Conservation (phyloP, 2,797 vertebrate genomes). For the Pangasius larnaudii region DNA sequence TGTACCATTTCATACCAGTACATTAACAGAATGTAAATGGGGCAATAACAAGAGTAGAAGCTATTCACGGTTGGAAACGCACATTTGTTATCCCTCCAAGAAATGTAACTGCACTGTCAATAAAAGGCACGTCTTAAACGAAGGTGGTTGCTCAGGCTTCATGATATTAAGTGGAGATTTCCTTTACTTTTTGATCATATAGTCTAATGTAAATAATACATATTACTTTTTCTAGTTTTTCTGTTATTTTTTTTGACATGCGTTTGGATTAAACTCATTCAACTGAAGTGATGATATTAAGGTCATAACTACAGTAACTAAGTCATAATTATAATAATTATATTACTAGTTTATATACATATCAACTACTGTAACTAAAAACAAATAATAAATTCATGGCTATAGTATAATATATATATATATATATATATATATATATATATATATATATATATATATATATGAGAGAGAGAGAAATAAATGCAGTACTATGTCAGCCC, state of each 20-base stretch:
- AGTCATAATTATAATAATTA: background rate
- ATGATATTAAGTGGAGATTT: background rate
- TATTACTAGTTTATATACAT: background rate
- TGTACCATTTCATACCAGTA: conserved; percentile 6
- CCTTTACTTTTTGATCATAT: background rate
- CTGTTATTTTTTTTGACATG: background rate
- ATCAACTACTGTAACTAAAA: background rate
- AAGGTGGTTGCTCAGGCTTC: background rate
- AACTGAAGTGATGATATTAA: background rate
- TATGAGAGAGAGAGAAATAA: too few relatives aligned
- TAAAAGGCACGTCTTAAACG: conserved; percentile 43
- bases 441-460: too few relatives aligned
- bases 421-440: too few relatives aligned
- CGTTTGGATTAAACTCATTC: background rate
- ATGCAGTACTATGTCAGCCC: background rate
- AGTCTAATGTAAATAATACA: background rate
- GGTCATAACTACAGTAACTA: background rate
- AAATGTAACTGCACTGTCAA: conserved; percentile 43
- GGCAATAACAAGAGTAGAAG: conserved; percentile 29
- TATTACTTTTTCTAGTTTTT: background rate
- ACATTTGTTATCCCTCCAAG: conserved; percentile 12
- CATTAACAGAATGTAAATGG: background rate
- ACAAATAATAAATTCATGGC: background rate
- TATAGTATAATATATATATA: background rate
- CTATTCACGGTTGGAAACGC: conserved; percentile 6